Evolutionary conservation across 2,888 invertebrate genomes (phyloP).

Genomic region (Clanis bilineata): DNA sequence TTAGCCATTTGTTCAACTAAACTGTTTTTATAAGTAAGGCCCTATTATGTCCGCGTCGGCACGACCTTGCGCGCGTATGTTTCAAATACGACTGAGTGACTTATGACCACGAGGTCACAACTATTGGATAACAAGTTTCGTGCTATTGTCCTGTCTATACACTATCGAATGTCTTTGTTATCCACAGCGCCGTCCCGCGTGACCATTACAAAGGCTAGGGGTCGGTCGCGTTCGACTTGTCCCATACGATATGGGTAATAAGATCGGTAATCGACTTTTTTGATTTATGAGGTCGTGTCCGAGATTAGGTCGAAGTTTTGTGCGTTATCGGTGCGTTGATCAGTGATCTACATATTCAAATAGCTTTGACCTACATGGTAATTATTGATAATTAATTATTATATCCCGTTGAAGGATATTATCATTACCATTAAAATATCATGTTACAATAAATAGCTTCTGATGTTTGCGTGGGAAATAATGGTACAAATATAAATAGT

Average conservation of each 20-base stretch:
- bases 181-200: background rate
- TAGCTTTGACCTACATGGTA: background rate
- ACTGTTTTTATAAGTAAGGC: too few relatives aligned
- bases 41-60: too few relatives aligned
- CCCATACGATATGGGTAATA: constrained; percentile 2
- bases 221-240: background rate
- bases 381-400: background rate
- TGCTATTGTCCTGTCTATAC: too few relatives aligned
- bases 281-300: background rate
- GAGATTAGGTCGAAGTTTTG: background rate
- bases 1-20: too few relatives aligned
- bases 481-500: too few relatives aligned
- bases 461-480: background rate
- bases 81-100: too few relatives aligned
- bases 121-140: too few relatives aligned
- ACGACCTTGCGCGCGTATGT: too few relatives aligned
- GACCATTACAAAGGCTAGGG: constrained; percentile 6
- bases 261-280: constrained; percentile 4
- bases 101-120: too few relatives aligned
- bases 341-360: background rate
- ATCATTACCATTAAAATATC: background rate
- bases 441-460: background rate
- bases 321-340: background rate
- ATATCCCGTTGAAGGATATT: background rate
- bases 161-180: too few relatives aligned